Base-by-base conservation (phyloP, 2,797 vertebrate genomes). In the Sphaeramia orbicularis region DNA sequence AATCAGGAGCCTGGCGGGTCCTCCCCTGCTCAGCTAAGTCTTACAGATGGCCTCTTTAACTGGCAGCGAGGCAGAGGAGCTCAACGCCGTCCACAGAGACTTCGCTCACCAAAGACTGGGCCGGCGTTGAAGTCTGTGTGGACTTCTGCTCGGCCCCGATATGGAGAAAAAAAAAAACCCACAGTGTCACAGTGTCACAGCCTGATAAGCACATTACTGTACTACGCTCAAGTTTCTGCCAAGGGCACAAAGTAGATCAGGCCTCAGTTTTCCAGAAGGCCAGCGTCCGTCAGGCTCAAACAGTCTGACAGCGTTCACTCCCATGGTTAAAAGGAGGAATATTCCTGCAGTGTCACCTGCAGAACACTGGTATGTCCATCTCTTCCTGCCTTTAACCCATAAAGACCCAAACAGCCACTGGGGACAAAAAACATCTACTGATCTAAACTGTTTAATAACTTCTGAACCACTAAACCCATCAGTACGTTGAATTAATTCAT, bases 11-110 rank as follows among this genome's bases (percentile, higher is more conserved):
- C 58, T 65, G 63, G 63, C 36, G 53, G 87, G 76, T 76, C 83
- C 73, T 56, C 79, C 77, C 65, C 56, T 51, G 53, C 56, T 51
- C 19, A 11, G 48, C 19, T 64, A 55, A 84, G 57, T 58, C 76
- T 77, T 80, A 73, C 76, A 85, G 76, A 87, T 79, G 78, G 75
- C 73, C 77, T 81, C 76, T 83, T 79, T 74, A 82, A 81, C 67
- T 79, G 77, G 56, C 70, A 79, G 79, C 0, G 67, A 83, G 65
- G 67, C 74, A 74, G 79, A 80, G 52, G 59, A 79, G 80, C 71
- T 77, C 55, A 67, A 71, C 9, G 14, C 1, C 2, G 69, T 68
- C 78, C 65, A 4, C 51, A 56, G 70, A 76, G 78, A 83, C 69
- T 74, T 75, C 42, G 5, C 44, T 78, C 74, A 65, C 62, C 35